Conservation (phyloP, 2,797 vertebrate species). For the Muraenolepis orangiensis region DNA sequence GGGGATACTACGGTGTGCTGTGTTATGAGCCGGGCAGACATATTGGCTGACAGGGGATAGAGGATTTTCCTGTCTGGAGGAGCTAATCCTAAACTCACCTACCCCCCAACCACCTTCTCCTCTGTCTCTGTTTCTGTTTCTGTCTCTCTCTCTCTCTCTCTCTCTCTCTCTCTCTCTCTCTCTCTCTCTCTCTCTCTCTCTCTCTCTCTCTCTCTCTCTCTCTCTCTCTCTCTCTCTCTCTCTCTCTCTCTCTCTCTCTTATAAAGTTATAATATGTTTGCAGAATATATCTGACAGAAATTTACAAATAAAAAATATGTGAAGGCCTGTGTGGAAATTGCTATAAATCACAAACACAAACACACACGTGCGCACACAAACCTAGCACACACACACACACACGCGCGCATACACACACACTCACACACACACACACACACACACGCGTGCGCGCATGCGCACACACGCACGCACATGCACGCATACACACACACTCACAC, state of each 20-base stretch:
- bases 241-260: background rate
- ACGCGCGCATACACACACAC: background rate
- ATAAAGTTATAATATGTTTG: background rate
- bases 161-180: background rate
- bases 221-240: constrained; percentile 12
- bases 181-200: constrained; percentile 11
- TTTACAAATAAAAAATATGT: background rate
- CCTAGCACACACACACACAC: background rate
- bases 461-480: no score
- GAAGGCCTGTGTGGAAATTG: background rate
- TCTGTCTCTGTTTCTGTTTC: background rate
- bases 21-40: constrained; percentile 35
- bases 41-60: constrained; percentile 60
- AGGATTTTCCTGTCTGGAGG: constrained; percentile 58
- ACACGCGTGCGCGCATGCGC: no score
- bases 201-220: constrained; percentile 3
- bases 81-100: constrained; percentile 49
- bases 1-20: background rate
- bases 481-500: no score
- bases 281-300: background rate
- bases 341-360: no score
- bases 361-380: no score
- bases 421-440: no score
- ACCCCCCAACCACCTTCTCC: background rate
- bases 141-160: constrained; percentile 1